phyloP scores from a whole-genome alignment of 2,888 invertebrate species.

The Epinotia nisella region DNA sequence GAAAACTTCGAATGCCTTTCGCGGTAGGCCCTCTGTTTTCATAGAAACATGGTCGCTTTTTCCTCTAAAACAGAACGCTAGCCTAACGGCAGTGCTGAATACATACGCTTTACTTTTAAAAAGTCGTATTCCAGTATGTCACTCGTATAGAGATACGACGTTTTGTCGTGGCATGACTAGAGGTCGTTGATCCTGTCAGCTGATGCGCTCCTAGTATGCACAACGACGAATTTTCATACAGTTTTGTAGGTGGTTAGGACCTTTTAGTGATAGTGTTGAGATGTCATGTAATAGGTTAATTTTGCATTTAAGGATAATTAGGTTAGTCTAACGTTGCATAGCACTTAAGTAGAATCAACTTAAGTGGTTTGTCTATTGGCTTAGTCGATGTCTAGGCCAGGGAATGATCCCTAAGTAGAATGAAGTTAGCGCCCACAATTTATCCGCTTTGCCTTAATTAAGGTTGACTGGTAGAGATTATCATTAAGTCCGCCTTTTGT shows the following conservation, averaged over 20 bases:
- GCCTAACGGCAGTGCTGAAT: conserved; percentile 21
- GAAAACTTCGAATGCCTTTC: no score
- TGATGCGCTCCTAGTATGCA: not conserved
- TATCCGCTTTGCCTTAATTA: no score
- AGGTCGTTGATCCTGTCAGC: conserved; percentile 15
- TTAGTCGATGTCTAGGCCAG: no score
- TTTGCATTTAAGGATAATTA: conserved; percentile 1
- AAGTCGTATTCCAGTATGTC: no score
- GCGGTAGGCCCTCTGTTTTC: no score
- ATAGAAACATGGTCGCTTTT: not conserved
- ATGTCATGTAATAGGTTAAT: conserved; percentile 1
- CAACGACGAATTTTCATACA: not conserved
- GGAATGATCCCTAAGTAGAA: no score
- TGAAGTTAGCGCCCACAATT: no score
- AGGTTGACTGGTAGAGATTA: no score
- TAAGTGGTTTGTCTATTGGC: not conserved
- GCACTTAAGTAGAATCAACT: not conserved
- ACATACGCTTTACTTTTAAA: not conserved
- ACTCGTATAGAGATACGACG: no score
- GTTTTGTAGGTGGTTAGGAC: not conserved
- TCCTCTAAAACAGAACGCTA: no score
- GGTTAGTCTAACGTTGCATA: not conserved
- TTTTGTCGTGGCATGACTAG: not conserved
- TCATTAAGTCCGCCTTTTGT: no score
- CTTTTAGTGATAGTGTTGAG: not conserved